Evolutionary conservation across 2,888 invertebrate genomes (phyloP), one percentile per base, ranked within the genome.

Genomic region (Heliconius charithonia): DNA sequence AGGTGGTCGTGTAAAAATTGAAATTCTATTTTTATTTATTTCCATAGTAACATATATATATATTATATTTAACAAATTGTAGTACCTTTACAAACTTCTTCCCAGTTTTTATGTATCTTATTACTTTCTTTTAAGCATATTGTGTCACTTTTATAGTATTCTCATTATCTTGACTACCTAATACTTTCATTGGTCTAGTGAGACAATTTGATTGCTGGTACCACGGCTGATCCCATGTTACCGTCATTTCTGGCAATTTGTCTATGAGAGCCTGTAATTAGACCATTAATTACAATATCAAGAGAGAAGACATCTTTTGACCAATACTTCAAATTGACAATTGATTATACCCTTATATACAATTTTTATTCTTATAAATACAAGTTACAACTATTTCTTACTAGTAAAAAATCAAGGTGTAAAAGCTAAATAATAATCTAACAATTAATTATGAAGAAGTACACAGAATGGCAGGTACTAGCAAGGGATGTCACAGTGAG

Each of bases 161-260:
- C 45, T 87, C 85, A 19, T 45, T 16, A 69, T 82, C 71, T n/a
- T 83, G 71, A 76, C 83, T 82, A 78, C 83, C 78, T 25, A 22
- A 75, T 71, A 76, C 80, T 75, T 87, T 83, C 10, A 89, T 71
- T 69, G 86, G 85, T 51, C 90, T 85, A 27, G 91, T 89, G 4
- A 91, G 79, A 27, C 86, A 84, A 63, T 82, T 86, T 27, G 85
- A 80, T 74, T 84, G 78, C 85, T 93, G 94, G 83, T 93, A 94
- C 93, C 93, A 93, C 9, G 94, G 94, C 81, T 88, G 90, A 10
- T 87, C 82, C 94, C 94, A 94, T 63, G 87, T 86, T 77, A 93
- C 86, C 27, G 80, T 72, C 81, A 86, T 86, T 76, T 84, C 25
- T 56, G 83, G 71, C 62, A 88, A 82, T 84, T 83, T 90, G 4